Evolutionary conservation across 1,140 invertebrate species (phyloP).

Genomic region (Drosophila subobscura): DNA sequence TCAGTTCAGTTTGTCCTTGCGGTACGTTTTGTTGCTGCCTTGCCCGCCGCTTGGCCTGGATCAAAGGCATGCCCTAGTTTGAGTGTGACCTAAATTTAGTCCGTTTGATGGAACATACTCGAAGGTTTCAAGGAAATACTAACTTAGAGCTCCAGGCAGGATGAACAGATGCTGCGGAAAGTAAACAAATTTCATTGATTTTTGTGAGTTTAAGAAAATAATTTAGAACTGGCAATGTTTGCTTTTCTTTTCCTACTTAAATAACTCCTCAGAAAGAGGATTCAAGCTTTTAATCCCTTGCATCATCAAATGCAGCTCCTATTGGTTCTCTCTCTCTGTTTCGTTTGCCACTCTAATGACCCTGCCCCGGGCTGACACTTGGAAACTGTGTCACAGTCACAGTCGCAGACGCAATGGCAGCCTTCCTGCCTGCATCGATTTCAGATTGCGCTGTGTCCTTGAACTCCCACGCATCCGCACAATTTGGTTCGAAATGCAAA

Average conservation of each 20-base stretch:
- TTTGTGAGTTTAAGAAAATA: too few species aligned
- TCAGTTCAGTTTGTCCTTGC: constrained; percentile 58
- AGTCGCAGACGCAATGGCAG: constrained; percentile 3
- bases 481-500: constrained; percentile 47
- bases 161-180: neutral
- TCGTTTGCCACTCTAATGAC: neutral
- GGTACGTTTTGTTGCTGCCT: constrained; percentile 3
- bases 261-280: too few species aligned
- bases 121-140: neutral
- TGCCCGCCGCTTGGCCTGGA: constrained; percentile 2
- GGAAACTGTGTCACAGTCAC: constrained; percentile 32
- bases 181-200: neutral
- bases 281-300: too few species aligned
- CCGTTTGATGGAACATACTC: constrained; percentile 13
- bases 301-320: too few species aligned
- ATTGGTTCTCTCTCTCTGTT: too few species aligned
- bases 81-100: constrained; percentile 37
- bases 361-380: constrained; percentile 1
- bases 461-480: constrained; percentile 26
- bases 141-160: neutral
- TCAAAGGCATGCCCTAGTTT: constrained; percentile 4
- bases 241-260: too few species aligned
- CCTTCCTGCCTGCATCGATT: constrained; percentile 15
- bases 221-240: too few species aligned
- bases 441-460: constrained; percentile 34